Evolutionary conservation across 2,888 invertebrate genomes (phyloP), one percentile per base, ranked within the genome.

Genomic region (Thymelicus acteon): DNA sequence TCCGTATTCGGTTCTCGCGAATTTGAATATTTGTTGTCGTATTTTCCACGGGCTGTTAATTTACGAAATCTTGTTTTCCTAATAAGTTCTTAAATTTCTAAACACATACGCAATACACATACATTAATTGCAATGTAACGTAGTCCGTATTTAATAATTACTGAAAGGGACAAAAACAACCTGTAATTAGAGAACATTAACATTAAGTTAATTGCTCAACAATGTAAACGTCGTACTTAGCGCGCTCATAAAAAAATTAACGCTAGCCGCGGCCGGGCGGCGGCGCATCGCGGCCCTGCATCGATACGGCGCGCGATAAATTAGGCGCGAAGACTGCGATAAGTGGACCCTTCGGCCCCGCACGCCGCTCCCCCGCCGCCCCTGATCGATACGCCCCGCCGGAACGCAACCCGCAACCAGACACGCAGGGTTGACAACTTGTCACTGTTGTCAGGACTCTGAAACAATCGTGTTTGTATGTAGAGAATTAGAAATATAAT

Each of bases 321-420:
- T 92, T 89, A 89, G 88, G 90, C 89, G 91, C 87, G 89, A 90
- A 91, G 91, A 91, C 86, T 84, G 86, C 86, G 89, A 87, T 90
- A 90, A 92, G 89, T 90, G 89, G 88, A 83, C 83, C 80, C 80
- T 79, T 78, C 81, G 81, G 82, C 83, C 82, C 75, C 73, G 80
- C 78, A 81, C 82, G 80, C 78, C 77, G 78, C 81, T 78, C 81
- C 78, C 76, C 82, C 79, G 81, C 81, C 82, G 84, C 84, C 82
- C 72, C 79, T 78, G 79, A 82, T 82, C 82, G 77, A 81, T 80
- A 82, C 82, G 75, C 75, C 76, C 77, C 76, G 77, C 76, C 75
- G 72, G 72, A 58, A 61, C 69, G 63, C 73, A 64, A 64, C 57
- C 65, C 54, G 72, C 66, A 68, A 60, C 72, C 72, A 39, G n/a